Evolutionary conservation across 2,113 vertebrate genomes (phyloP).

Genomic region (Rhegmatorhina hoffmannsi): DNA sequence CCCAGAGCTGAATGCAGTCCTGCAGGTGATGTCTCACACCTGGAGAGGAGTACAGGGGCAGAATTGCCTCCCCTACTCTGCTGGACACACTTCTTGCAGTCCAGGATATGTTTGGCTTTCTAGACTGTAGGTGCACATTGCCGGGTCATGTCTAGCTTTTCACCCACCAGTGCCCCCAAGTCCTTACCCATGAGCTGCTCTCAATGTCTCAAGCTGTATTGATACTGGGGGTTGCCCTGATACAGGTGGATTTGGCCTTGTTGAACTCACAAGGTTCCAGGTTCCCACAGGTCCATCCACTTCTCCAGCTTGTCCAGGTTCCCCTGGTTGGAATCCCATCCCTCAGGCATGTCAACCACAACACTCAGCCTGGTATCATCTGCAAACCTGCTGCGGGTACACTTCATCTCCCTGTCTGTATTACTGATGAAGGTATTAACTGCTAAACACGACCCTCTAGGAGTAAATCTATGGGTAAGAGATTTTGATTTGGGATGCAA

Average conservation of each 20-base stretch:
- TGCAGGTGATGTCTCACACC: not conserved
- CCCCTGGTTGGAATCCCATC: not conserved
- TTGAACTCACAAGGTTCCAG: not conserved
- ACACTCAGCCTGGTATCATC: not conserved
- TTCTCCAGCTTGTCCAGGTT: not conserved
- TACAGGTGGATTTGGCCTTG: not conserved
- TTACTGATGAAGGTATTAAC: not conserved
- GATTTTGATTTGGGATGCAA: not conserved
- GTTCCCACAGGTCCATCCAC: not conserved
- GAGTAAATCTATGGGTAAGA: not conserved
- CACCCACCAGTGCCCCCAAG: not conserved
- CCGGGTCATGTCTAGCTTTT: not conserved
- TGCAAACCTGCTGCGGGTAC: not conserved
- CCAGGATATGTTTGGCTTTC: not conserved
- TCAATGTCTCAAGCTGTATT: not conserved
- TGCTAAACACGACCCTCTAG: not conserved
- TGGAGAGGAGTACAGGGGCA: not conserved
- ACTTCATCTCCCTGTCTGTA: accelerated
- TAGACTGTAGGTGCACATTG: not conserved
- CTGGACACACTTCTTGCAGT: not conserved
- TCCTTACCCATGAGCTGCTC: not conserved
- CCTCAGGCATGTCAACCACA: not conserved
- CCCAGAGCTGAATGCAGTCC: not conserved
- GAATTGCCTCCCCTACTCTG: not conserved
- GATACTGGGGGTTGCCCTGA: not conserved